Conservation (phyloP, 30 jellyfish, hydroid and myxozoan genomes). For the Turritopsis dohrnii region DNA sequence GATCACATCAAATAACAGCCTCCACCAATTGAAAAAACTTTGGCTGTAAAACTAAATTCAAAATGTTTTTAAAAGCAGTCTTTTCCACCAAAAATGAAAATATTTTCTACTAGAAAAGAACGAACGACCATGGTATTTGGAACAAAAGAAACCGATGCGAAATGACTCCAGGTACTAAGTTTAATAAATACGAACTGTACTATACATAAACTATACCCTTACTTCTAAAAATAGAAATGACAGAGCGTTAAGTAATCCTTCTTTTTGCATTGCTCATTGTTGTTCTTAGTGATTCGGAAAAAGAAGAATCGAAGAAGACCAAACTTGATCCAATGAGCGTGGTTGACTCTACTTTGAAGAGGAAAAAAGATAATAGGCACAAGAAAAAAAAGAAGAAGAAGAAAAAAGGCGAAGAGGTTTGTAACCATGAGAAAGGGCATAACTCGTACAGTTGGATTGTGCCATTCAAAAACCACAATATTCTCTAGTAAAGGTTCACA, state of each 20-base stretch:
- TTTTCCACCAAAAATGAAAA: neutral
- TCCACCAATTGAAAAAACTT: too few relatives aligned
- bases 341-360: constrained; percentile 41
- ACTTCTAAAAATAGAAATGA: neutral
- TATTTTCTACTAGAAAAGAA: constrained; percentile 11
- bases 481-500: too few relatives aligned
- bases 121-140: constrained; percentile 54
- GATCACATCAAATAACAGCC: too few relatives aligned
- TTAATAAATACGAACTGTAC: neutral
- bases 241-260: neutral
- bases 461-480: too few relatives aligned
- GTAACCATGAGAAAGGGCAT: neutral
- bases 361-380: constrained; percentile 19
- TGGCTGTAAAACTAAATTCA: neutral
- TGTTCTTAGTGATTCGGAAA: constrained; percentile 13
- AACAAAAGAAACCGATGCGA: neutral
- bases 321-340: constrained; percentile 65
- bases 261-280: neutral
- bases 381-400: constrained; percentile 36
- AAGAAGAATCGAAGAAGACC: constrained; percentile 41
- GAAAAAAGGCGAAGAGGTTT: constrained; percentile 8
- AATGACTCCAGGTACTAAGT: constrained; percentile 17
- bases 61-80: neutral
- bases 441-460: neutral
- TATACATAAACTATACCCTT: neutral